phyloP scores from a whole-genome alignment of 2,113 vertebrate species.

The Zootoca vivipara region DNA sequence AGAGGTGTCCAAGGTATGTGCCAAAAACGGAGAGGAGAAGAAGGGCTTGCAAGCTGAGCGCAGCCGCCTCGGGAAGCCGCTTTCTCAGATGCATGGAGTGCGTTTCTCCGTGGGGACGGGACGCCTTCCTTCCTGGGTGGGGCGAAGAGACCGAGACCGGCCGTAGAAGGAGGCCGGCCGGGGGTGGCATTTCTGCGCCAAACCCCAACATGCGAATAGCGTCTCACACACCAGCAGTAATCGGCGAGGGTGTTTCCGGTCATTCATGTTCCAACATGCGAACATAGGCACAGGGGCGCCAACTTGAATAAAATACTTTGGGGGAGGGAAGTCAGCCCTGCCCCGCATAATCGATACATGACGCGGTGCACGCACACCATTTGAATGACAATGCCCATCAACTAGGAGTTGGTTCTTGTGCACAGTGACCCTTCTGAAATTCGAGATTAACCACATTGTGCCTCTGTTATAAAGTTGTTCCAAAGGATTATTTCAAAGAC shows the following conservation, averaged over 20 bases:
- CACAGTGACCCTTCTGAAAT: not conserved
- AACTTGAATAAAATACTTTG: too few species aligned
- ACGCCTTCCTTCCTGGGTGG: not conserved
- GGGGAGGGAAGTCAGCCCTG: too few species aligned
- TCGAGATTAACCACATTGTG: not conserved
- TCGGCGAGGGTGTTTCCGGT: not conserved
- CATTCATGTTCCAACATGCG: fast-evolving
- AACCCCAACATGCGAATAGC: not conserved
- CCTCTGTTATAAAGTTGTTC: not conserved
- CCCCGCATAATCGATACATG: too few species aligned
- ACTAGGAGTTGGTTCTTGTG: too few species aligned
- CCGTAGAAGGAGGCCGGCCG: too few species aligned
- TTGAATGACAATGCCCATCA: too few species aligned
- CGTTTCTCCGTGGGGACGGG: not conserved
- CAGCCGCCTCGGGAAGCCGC: too few species aligned
- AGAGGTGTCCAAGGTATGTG: not conserved
- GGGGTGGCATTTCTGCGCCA: not conserved
- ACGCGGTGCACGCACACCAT: too few species aligned
- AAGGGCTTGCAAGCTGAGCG: too few species aligned
- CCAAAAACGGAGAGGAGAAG: not conserved
- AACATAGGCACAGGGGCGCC: too few species aligned
- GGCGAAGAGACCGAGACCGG: too few species aligned
- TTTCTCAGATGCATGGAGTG: not conserved
- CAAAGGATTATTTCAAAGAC: not conserved
- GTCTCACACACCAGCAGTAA: not conserved